A percentile compares a stretch with the other conserved stretches of the same genome.
These are phyloP conservation scores for Eustalomyia histrio DNA, from an alignment of 2,888 invertebrate genomes.

Conservation along the genomic window DNA sequence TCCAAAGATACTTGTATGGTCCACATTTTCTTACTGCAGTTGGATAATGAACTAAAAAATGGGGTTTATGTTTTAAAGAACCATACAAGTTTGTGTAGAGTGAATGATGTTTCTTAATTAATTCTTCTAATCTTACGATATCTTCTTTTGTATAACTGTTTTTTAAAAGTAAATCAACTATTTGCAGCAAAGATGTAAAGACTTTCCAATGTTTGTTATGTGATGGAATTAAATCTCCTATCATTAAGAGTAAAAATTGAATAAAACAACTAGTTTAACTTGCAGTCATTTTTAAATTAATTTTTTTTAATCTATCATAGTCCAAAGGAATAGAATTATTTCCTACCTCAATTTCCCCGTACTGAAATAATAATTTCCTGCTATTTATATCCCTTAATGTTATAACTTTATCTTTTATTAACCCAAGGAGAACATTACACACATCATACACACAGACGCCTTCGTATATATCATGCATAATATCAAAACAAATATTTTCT, in stretches of 20 bases:
- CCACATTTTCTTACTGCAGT: slow-evolving; percentile 44
- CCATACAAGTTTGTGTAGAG: slow-evolving; percentile 25
- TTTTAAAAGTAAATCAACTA: slow-evolving; percentile 52
- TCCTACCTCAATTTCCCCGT: slow-evolving; percentile 60
- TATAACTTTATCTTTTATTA: slow-evolving; percentile 54
- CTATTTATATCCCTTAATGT: slow-evolving; percentile 62
- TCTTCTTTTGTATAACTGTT: neutral
- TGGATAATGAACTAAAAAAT: slow-evolving; percentile 46
- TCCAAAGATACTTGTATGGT: slow-evolving; percentile 48
- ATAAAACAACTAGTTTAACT: slow-evolving; percentile 60
- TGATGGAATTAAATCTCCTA: slow-evolving; percentile 64
- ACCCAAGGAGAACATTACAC: slow-evolving; percentile 58
- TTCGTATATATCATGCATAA: slow-evolving; percentile 69
- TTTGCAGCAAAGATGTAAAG: slow-evolving; percentile 54
- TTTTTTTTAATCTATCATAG: slow-evolving; percentile 42
- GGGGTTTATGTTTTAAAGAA: slow-evolving; percentile 46
- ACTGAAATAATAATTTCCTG: slow-evolving; percentile 64
- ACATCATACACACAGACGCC: slow-evolving; percentile 67
- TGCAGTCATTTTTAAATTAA: slow-evolving; percentile 64
- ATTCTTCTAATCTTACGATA: neutral
- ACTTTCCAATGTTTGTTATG: slow-evolving; percentile 56
- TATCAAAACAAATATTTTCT: slow-evolving; percentile 65
- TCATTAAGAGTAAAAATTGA: slow-evolving; percentile 62
- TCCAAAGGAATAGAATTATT: slow-evolving; percentile 55
- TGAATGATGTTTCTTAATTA: neutral